Base-by-base conservation (phyloP, 2,797 vertebrate genomes). In the Xiphorhynchus erythropygius region DNA sequence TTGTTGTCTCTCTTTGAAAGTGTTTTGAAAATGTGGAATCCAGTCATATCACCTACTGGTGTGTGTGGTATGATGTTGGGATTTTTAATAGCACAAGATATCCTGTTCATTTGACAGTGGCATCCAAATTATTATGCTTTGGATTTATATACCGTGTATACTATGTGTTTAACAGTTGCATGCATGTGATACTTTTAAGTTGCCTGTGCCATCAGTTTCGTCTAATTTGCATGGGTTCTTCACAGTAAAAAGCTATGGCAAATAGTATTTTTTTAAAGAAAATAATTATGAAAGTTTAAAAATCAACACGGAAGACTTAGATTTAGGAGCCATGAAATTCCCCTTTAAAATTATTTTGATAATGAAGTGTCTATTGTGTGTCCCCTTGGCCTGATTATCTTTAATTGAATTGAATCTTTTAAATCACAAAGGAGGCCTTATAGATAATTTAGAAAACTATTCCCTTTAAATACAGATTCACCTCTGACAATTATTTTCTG, bases 301-400 rank as follows among this genome's bases (percentile, higher is more conserved):
- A 89, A 62, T 69, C 53, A 75, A 18, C 32, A 59, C 42, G 46
- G 39, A 55, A 80, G 11, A 12, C 62, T 42, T 87, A 70, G 30
- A 68, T 68, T 22, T n/a, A 65, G 32, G 7, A 84, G 18, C 33
- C 10, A 19, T 64, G 23, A 73, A 74, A 52, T 52, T 67, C 14
- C n/a, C 32, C 47, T 59, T 50, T 28, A 42, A 59, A 50, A 86
- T 68, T 44, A 30, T 41, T 57, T 81, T 47, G 18, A n/a, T 84
- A 53, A 55, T 65, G 9, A 65, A 56, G 85, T 71, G 2, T 44
- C 17, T 46, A 27, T 11, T 16, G 4, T 18, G 6, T 80, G 13
- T 74, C 63, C 18, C 73, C 77, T 70, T 84, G 84, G 59, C 44
- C 55, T 89, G 52, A 37, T 56, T 67, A n/a, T 74, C 73, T 92